Conservation (phyloP, 2,888 invertebrate species). For the Esperia sulphurella region DNA sequence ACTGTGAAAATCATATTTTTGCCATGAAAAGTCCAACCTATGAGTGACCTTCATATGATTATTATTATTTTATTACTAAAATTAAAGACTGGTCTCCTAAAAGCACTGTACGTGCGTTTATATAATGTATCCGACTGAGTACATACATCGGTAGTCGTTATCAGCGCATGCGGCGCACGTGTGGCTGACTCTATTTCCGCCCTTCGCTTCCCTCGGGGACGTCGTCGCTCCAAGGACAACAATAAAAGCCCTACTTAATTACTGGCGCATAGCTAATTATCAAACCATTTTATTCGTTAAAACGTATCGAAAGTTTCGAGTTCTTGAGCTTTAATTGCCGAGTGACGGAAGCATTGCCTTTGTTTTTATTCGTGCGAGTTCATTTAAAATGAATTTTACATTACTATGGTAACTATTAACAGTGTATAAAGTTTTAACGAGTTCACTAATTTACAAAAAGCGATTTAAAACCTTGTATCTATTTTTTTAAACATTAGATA, state of each 20-base stretch:
- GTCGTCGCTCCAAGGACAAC: conserved; percentile 47
- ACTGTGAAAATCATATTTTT: too few species aligned
- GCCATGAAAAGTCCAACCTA: too few species aligned
- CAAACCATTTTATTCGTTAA: conserved; percentile 4
- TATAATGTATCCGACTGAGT: too few species aligned
- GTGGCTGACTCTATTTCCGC: conserved; percentile 63
- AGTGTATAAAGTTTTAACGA: too few species aligned
- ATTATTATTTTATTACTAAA: too few species aligned
- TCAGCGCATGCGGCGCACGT: conserved; percentile 65
- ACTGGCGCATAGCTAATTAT: conserved; percentile 19
- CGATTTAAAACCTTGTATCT: too few species aligned
- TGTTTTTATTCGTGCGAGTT: background rate
- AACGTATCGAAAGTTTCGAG: conserved; percentile 1
- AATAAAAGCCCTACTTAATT: conserved; percentile 62
- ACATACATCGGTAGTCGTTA: conserved; percentile 33
- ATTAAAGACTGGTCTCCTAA: too few species aligned
- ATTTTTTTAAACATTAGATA: too few species aligned
- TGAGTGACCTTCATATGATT: too few species aligned
- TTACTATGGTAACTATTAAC: background rate
- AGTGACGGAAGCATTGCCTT: conserved; percentile 1
- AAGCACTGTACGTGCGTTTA: too few species aligned
- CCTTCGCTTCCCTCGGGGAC: conserved; percentile 53
- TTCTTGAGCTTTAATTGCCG: background rate
- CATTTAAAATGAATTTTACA: background rate
- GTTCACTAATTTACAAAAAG: too few species aligned